Evolutionary conservation across 2,797 vertebrate species (phyloP).

Genomic region (Esox lucius): DNA sequence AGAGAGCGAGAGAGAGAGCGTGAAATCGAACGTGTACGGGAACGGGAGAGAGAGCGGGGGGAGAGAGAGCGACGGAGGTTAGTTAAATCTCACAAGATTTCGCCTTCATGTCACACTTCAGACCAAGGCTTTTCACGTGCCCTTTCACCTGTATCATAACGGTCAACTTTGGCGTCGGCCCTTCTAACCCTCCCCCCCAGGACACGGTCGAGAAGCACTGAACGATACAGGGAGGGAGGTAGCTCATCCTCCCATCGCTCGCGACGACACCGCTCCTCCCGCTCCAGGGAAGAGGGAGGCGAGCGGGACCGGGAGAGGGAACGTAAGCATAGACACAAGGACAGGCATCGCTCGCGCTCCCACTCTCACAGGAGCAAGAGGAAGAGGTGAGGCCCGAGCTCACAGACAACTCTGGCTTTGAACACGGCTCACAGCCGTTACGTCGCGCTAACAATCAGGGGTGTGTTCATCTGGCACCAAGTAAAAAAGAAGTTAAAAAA

Average conservation of each 20-base stretch:
- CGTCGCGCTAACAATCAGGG: not conserved
- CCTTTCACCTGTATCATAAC: not conserved
- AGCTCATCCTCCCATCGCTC: conserved; percentile 77
- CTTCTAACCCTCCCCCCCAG: conserved; percentile 41
- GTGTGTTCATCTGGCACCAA: no score
- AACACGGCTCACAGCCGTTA: not conserved
- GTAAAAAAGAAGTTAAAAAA: not conserved
- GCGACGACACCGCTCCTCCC: conserved; percentile 73
- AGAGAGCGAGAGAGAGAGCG: conserved; percentile 64
- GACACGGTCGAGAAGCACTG: conserved; percentile 78
- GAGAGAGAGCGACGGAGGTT: conserved; percentile 70
- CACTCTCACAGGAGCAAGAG: conserved; percentile 78
- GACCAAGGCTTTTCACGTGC: not conserved
- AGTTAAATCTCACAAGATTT: not conserved
- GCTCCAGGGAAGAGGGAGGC: conserved; percentile 65
- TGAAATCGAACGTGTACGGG: conserved; percentile 82
- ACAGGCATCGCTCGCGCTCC: conserved; percentile 77
- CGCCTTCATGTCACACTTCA: not conserved
- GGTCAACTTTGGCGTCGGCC: conserved; percentile 1
- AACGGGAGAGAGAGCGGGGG: conserved; percentile 71
- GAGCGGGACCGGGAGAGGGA: conserved; percentile 72
- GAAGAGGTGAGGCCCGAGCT: conserved; percentile 68
- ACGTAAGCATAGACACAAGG: conserved; percentile 79
- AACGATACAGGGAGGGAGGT: conserved; percentile 78
- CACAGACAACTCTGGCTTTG: not conserved